phyloP scores from a whole-genome alignment of 2,888 invertebrate species.

The Gisinianus flammeolus region DNA sequence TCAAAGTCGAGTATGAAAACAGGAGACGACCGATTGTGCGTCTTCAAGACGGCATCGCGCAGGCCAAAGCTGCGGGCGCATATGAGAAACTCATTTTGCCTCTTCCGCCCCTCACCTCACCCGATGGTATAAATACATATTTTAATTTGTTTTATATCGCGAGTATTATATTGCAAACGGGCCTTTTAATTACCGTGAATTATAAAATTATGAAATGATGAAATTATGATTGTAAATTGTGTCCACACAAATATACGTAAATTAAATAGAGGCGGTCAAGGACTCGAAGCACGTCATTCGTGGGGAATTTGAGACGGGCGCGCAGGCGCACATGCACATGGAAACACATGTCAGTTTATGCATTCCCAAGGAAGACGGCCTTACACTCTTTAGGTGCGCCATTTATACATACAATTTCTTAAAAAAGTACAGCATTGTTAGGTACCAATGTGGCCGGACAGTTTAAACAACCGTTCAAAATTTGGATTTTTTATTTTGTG shows the following conservation, averaged over 20 bases:
- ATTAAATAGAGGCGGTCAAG: not conserved
- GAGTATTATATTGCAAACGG: too few relatives aligned
- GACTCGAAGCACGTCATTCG: not conserved
- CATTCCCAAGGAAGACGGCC: not conserved
- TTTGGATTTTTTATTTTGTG: not conserved
- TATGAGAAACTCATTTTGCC: constrained; percentile 37
- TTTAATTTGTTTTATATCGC: too few relatives aligned
- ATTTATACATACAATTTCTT: not conserved
- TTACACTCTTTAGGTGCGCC: not conserved
- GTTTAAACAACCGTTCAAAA: too few relatives aligned
- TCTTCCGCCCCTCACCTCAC: constrained; percentile 1
- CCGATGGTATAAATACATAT: too few relatives aligned
- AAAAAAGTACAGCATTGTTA: not conserved
- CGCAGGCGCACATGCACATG: not conserved
- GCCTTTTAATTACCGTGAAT: too few relatives aligned
- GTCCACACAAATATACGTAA: too few relatives aligned
- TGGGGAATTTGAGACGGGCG: not conserved
- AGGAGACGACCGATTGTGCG: constrained; percentile 60
- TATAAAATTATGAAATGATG: too few relatives aligned
- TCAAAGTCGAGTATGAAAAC: constrained; percentile 61
- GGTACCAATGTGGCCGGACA: too few relatives aligned
- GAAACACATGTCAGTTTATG: not conserved
- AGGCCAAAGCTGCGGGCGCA: constrained; percentile 46
- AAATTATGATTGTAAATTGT: too few relatives aligned
- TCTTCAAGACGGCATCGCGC: constrained; percentile 60